Evolutionary conservation across 2,797 vertebrate species (phyloP).

Genomic region (Garrulus glandarius): DNA sequence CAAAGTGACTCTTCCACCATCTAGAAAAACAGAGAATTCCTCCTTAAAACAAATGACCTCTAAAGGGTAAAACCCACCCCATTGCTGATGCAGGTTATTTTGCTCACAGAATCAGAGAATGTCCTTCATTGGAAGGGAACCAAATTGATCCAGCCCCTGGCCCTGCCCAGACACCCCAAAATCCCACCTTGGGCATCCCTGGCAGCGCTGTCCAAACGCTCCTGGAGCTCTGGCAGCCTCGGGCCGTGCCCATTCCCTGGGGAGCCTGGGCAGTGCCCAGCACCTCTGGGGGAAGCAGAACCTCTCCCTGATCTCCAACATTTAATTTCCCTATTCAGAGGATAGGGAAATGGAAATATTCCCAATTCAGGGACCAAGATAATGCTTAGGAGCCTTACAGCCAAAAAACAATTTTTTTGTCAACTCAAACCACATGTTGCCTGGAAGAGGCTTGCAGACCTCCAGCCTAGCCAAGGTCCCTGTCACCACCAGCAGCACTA

Average conservation of each 20-base stretch:
- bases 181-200: accelerated
- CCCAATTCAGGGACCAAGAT: background rate
- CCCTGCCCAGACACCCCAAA: background rate
- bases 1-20: background rate
- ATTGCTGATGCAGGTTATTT: background rate
- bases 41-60: background rate
- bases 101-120: background rate
- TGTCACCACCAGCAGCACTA: background rate
- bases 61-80: background rate
- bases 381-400: accelerated
- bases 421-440: accelerated
- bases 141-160: accelerated
- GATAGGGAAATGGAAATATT: background rate
- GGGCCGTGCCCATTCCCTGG: background rate
- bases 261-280: background rate
- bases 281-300: background rate
- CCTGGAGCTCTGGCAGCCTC: background rate
- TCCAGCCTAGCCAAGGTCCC: background rate
- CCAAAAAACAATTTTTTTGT: accelerated
- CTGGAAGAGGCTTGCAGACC: background rate
- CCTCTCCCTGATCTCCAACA: accelerated
- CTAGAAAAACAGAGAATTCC: background rate
- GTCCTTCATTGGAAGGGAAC: accelerated
- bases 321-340: background rate
- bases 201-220: accelerated